Percentiles rank a stretch among this genome's conserved stretches.
Evolutionary conservation across 2,888 invertebrate genomes (phyloP).

Genomic region (Drosophila sordidula): DNA sequence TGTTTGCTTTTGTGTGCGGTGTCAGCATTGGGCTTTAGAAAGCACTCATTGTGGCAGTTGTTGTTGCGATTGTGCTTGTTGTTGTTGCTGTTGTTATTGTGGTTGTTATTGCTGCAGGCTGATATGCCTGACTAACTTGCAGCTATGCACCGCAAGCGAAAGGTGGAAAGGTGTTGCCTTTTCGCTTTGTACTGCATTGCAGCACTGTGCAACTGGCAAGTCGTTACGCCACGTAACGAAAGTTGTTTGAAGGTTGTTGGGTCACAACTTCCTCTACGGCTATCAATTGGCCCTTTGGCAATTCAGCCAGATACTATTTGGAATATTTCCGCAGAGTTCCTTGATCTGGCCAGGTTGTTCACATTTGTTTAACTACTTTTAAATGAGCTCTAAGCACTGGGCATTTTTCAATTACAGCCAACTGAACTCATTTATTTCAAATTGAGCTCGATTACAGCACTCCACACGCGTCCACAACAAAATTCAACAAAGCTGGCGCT

Average conservation of each 20-base stretch:
- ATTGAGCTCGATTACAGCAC: constrained; percentile 42
- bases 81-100: not conserved
- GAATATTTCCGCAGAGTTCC: not conserved
- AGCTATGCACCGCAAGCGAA: constrained; percentile 68
- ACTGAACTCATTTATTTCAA: constrained; percentile 45
- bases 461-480: constrained; percentile 2
- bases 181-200: constrained; percentile 45
- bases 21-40: constrained; percentile 57
- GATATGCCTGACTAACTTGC: constrained; percentile 74
- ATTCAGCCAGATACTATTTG: not conserved
- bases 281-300: not conserved
- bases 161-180: constrained; percentile 77
- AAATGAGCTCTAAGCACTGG: constrained; percentile 41
- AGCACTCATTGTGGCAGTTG: constrained; percentile 44
- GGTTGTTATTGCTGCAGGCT: constrained; percentile 15
- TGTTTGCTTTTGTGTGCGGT: constrained; percentile 29
- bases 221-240: constrained; percentile 54
- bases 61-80: constrained; percentile 4
- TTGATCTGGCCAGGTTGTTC: not conserved
- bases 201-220: constrained; percentile 24
- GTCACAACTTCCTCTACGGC: constrained; percentile 49
- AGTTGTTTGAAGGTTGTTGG: constrained; percentile 76
- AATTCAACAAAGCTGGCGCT: constrained; percentile 23
- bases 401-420: constrained; percentile 27
- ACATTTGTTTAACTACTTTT: constrained; percentile 33